Conservation (phyloP, 2,113 vertebrate genomes). For the Capreolus pygargus region DNA sequence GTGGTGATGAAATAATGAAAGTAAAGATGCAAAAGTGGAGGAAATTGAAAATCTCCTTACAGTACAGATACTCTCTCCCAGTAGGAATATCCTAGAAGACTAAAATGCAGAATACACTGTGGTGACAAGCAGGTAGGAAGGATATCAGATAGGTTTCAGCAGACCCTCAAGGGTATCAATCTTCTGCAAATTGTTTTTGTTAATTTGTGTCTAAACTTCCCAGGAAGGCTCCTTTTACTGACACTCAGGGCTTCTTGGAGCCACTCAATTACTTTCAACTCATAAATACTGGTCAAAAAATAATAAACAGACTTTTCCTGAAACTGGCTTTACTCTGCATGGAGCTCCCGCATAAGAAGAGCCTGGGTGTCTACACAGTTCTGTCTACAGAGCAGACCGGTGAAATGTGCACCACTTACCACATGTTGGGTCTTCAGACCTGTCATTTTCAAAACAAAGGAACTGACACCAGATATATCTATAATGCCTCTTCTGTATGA, state of each 20-base stretch:
- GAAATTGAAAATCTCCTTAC: neutral
- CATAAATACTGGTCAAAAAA: neutral
- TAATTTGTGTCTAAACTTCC: neutral
- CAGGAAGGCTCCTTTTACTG: neutral
- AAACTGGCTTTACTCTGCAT: neutral
- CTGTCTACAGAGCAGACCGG: neutral
- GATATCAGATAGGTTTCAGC: neutral
- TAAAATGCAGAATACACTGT: neutral
- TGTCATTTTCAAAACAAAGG: neutral
- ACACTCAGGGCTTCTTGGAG: neutral
- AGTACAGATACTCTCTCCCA: fast-evolving
- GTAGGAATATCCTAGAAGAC: too few relatives aligned
- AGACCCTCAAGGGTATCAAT: neutral
- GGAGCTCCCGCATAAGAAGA: neutral
- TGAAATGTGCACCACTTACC: neutral
- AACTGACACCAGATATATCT: neutral
- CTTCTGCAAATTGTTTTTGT: neutral
- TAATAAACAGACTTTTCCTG: neutral
- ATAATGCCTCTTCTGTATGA: neutral
- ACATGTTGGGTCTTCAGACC: neutral
- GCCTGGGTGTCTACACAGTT: neutral
- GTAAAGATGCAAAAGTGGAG: neutral
- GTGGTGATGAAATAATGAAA: neutral
- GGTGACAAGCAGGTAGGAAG: neutral
- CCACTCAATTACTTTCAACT: neutral